Base-by-base conservation (phyloP, 2,888 invertebrate species). In the Gordius sp. region DNA sequence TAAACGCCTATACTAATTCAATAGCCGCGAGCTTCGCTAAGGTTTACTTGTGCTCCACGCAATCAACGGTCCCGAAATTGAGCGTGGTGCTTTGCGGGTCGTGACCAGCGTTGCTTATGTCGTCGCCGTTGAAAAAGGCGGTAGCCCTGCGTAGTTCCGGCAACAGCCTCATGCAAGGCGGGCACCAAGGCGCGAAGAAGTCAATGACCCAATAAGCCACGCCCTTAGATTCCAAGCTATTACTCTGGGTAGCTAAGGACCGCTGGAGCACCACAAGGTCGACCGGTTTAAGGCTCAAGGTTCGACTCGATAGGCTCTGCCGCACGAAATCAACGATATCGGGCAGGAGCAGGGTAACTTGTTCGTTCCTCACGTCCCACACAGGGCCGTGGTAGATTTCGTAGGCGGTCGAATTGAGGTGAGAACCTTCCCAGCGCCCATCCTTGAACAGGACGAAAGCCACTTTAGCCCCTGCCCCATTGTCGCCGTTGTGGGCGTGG, bases 131-230 rank as follows among this genome's bases (percentile, higher is more conserved):
- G 13, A 66, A 61, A n/a, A 62, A 58, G 47, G 71, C 66, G 57
- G 78, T 77, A 18, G 78, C 76, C 66, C 76, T 76, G 8, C 79
- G 71, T 59, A 79, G 70, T 69, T 79, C 78, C 16, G 78, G 78
- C 59, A 80, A 69, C 60, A 80, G 69, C 59, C 74, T 71, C 68
- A 78, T 74, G 64, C 80, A 81, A 0, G 80, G 80, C 2, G 80
- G 79, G 66, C 80, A 81, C 78, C 79, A 79, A 25, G 80, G 79
- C 1, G 79, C 78, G 67, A 77, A 79, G 73, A 79, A 80, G 65
- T 80, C 79, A 26, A 81, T 72, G 62, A 80, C 75, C 78, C 78
- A 79, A 27, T 67, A 64, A 33, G 69, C 63, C 27, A 63, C 62
- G 56, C 63, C 64, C 26, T 62, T 57, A 60, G 66, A 66, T 54